Percentiles rank a stretch among this genome's conserved stretches.
Evolutionary conservation across 1,140 invertebrate genomes (phyloP).

Genomic region (Luehdorfia chinensis): DNA sequence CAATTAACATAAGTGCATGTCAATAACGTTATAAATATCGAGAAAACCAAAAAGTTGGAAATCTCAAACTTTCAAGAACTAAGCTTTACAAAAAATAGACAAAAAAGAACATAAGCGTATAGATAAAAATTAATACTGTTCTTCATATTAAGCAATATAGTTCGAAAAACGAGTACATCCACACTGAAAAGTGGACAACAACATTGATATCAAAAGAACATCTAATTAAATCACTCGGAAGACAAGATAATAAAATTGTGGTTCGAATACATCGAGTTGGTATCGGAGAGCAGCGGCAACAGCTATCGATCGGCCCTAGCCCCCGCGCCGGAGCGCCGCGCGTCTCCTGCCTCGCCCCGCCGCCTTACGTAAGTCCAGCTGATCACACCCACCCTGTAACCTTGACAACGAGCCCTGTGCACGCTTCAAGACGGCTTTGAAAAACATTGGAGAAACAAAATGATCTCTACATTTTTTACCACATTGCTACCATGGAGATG

Average conservation of each 20-base stretch:
- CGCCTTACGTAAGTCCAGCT: slow-evolving; percentile 74
- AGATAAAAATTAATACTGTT: too few relatives aligned
- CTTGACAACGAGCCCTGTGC: slow-evolving; percentile 64
- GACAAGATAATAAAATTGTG: slow-evolving; percentile 11
- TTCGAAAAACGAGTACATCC: too few relatives aligned
- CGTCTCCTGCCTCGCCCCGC: slow-evolving; percentile 28
- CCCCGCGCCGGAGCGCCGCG: slow-evolving; percentile 25
- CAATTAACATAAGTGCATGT: too few relatives aligned
- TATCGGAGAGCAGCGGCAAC: slow-evolving; percentile 50
- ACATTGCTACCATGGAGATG: not conserved
- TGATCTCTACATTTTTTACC: not conserved
- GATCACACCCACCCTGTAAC: slow-evolving; percentile 71
- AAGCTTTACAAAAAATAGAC: too few relatives aligned
- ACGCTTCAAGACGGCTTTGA: slow-evolving; percentile 30
- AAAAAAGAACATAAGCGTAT: too few relatives aligned
- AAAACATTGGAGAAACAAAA: slow-evolving; percentile 23
- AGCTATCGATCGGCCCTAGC: slow-evolving; percentile 72
- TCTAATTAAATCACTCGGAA: not conserved
- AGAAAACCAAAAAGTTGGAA: too few relatives aligned
- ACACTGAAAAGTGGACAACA: too few relatives aligned
- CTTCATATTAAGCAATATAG: too few relatives aligned
- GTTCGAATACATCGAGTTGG: slow-evolving; percentile 45
- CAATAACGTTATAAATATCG: too few relatives aligned
- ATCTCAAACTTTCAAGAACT: too few relatives aligned
- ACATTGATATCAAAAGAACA: too few relatives aligned